phyloP scores from a whole-genome alignment of 1,140 invertebrate genomes.

The Sinella curviseta region DNA sequence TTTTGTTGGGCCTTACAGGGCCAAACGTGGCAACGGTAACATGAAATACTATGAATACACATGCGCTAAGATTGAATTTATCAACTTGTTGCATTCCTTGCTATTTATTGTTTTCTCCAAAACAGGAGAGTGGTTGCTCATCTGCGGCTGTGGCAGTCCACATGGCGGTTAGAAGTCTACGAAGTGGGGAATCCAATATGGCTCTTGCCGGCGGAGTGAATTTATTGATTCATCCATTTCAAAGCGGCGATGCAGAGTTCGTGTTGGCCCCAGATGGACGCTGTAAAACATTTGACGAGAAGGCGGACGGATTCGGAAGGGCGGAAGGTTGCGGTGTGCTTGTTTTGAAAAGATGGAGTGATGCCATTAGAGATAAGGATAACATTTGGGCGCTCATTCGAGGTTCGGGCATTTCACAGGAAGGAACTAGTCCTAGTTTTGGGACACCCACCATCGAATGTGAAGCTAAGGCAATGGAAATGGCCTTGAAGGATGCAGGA shows the following conservation, averaged over 20 bases:
- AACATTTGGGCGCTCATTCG: not conserved
- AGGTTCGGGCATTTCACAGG: not conserved
- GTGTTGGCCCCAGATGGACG: not conserved
- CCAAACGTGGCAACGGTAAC: not conserved
- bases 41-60: too few relatives aligned
- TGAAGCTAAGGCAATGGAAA: not conserved
- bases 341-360: not conserved
- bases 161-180: not conserved
- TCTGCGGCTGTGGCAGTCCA: not conserved
- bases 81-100: too few relatives aligned
- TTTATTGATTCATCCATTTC: not conserved
- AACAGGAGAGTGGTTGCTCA: conserved; percentile 4
- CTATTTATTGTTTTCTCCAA: too few relatives aligned
- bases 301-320: not conserved
- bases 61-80: too few relatives aligned
- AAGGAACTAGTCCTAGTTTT: not conserved
- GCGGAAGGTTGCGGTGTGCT: not conserved
- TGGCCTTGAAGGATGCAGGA: not conserved
- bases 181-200: not conserved
- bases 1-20: not conserved
- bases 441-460: not conserved
- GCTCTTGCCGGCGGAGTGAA: not conserved
- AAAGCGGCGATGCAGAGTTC: not conserved
- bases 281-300: conserved; percentile 1
- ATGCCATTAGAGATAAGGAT: not conserved